Conservation (phyloP, 1,140 invertebrate genomes). For the Dinoponera quadriceps region DNA sequence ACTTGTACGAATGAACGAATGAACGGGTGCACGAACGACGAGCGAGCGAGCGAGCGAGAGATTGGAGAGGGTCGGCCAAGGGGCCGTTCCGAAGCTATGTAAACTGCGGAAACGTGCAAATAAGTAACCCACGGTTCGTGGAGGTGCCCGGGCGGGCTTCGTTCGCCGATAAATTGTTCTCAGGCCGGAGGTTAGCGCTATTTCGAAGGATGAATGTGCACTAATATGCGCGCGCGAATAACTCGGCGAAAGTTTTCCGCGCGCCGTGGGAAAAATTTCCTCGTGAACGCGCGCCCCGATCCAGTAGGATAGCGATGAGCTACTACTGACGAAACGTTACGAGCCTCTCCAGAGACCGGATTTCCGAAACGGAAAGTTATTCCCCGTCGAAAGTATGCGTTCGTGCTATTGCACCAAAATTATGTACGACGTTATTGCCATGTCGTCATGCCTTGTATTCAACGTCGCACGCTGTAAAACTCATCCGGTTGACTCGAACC, state of each 20-base stretch:
- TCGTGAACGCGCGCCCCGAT: constrained; percentile 9
- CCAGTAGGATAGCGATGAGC: constrained; percentile 31
- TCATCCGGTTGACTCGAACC: not conserved
- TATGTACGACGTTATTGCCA: not conserved
- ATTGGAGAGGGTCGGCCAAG: constrained; percentile 10
- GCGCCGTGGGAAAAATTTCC: constrained; percentile 54
- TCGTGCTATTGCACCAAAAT: not conserved
- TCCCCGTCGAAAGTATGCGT: not conserved
- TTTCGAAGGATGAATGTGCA: constrained; percentile 70
- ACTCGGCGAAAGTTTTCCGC: constrained; percentile 52
- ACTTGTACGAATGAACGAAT: constrained; percentile 39
- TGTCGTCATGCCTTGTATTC: not conserved
- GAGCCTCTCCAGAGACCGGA: constrained; percentile 34
- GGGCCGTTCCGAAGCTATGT: constrained; percentile 67
- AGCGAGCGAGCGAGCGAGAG: constrained; percentile 38
- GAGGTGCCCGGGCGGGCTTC: constrained; percentile 34
- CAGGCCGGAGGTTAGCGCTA: constrained; percentile 63
- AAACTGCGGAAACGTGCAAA: constrained; percentile 78
- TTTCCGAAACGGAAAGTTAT: constrained; percentile 53
- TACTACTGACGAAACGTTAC: constrained; percentile 41
- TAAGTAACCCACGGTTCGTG: constrained; percentile 64
- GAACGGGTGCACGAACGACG: not conserved
- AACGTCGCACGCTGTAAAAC: not conserved
- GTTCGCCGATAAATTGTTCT: constrained; percentile 68
- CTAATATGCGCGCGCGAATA: constrained; percentile 68